Evolutionary conservation across 2,113 vertebrate species (phyloP).

Genomic region (Psettodes erumei): DNA sequence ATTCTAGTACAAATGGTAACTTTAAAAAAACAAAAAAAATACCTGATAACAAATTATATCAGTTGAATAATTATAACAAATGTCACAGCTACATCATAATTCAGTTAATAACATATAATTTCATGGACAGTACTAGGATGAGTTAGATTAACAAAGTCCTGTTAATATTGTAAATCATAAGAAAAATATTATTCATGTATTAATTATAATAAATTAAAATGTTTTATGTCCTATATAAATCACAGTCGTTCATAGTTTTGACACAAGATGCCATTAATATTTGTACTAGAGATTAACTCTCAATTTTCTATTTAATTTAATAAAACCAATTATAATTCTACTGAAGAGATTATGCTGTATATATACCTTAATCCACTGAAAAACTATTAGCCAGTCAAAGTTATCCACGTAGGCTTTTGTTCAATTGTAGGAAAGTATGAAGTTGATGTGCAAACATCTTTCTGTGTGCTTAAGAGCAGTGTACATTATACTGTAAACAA

Average conservation of each 20-base stretch:
- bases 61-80: neutral
- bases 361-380: neutral
- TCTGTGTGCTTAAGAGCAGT: neutral
- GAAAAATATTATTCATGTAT: too few species aligned
- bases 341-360: too few species aligned
- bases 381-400: neutral
- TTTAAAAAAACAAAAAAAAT: neutral
- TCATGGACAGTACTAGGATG: neutral
- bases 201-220: too few species aligned
- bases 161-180: neutral
- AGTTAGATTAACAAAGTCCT: neutral
- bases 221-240: neutral
- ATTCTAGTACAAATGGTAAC: too few species aligned
- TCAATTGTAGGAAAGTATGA: neutral
- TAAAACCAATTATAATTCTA: too few species aligned
- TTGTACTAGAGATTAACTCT: neutral
- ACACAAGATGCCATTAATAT: neutral
- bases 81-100: neutral
- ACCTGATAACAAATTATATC: neutral
- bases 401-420: neutral
- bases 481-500: neutral
- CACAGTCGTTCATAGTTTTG: neutral
- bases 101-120: neutral
- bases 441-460: neutral
- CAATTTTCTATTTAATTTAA: neutral